These are phyloP conservation scores for Arctia plantaginis DNA, from an alignment of 2,888 invertebrate species.

Conservation along the genomic window DNA sequence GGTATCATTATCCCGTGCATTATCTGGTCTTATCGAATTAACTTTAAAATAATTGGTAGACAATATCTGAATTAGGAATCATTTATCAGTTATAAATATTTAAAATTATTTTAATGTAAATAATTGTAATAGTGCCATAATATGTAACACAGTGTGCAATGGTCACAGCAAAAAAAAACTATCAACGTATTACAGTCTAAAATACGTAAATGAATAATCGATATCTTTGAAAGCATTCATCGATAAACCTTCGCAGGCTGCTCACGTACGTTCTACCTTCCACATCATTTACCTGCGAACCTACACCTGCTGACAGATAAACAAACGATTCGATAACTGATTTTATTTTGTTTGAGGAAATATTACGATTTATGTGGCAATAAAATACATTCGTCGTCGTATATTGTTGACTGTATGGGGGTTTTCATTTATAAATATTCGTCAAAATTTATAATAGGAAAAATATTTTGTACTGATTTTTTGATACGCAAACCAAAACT, in stretches of 20 bases:
- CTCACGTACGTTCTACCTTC: conserved; percentile 60
- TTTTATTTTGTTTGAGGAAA: conserved; percentile 62
- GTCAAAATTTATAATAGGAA: conserved; percentile 27
- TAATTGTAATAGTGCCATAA: too few species aligned
- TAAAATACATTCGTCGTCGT: conserved; percentile 41
- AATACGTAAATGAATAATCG: conserved; percentile 31
- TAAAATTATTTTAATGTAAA: background rate
- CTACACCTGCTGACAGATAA: conserved; percentile 64
- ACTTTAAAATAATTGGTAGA: background rate
- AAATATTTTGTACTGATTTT: too few species aligned
- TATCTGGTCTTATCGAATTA: background rate
- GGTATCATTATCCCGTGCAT: background rate
- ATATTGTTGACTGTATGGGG: conserved; percentile 29
- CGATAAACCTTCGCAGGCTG: conserved; percentile 48
- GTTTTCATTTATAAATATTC: conserved; percentile 37
- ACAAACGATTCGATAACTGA: conserved; percentile 68
- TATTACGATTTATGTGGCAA: conserved; percentile 49
- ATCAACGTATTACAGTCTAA: conserved; percentile 23
- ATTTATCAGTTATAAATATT: background rate
- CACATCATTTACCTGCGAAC: conserved; percentile 65
- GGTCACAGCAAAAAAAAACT: background rate
- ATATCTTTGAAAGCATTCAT: conserved; percentile 39
- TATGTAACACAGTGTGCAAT: background rate
- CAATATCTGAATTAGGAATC: background rate
- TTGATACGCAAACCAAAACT: too few species aligned